Conservation (phyloP, 2,888 invertebrate genomes). For the Conistra vaccinii region DNA sequence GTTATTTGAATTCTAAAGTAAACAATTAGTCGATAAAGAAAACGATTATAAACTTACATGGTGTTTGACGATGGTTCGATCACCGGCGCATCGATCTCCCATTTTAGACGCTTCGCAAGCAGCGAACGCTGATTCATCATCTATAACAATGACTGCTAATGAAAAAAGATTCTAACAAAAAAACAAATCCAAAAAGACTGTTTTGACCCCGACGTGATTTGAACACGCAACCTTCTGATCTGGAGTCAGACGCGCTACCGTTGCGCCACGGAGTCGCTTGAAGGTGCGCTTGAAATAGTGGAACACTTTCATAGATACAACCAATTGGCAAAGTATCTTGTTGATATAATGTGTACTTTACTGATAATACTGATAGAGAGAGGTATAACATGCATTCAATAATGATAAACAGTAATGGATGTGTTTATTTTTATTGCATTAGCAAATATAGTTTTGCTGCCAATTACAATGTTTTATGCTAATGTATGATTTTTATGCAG, state of each 20-base stretch:
- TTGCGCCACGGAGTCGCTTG: conserved; percentile 97
- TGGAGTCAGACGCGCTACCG: conserved; percentile 99
- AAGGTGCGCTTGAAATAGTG: accelerated
- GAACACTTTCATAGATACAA: background rate
- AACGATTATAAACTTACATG: conserved; percentile 72
- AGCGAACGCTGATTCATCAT: conserved; percentile 85
- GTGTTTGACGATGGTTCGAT: conserved; percentile 77
- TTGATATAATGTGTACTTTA: conserved; percentile 5
- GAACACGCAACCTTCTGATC: conserved; percentile 99
- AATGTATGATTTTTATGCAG: background rate
- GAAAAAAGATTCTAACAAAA: conserved; percentile 27
- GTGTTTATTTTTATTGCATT: conserved; percentile 5
- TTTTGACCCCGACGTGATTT: conserved; percentile 98
- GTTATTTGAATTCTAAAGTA: background rate
- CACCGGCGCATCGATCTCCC: conserved; percentile 77
- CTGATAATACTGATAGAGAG: background rate
- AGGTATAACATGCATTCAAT: background rate
- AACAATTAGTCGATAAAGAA: background rate
- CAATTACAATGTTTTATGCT: conserved; percentile 82
- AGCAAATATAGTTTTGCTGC: conserved; percentile 71
- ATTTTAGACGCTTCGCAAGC: conserved; percentile 79
- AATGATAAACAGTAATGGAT: background rate
- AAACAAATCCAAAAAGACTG: conserved; percentile 39
- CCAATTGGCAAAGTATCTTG: background rate
- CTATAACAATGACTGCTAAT: conserved; percentile 67